Conservation (phyloP, 2,797 vertebrate species). For the Phyllotis vaccarum region DNA sequence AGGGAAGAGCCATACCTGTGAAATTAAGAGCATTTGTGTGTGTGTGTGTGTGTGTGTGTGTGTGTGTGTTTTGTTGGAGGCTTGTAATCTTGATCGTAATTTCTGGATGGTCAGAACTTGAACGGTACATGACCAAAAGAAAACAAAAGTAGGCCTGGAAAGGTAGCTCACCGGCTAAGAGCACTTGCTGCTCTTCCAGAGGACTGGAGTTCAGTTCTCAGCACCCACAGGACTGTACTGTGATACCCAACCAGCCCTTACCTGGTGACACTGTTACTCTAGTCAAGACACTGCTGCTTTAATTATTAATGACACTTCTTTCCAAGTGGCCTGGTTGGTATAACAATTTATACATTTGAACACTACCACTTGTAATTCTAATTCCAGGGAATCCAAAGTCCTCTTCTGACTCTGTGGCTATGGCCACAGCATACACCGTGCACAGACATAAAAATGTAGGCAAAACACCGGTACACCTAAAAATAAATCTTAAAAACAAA, state of each 20-base stretch:
- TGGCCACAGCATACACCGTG: neutral
- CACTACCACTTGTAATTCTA: neutral
- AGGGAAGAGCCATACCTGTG: neutral
- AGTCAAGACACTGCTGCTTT: neutral
- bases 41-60: neutral
- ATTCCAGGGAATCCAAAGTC: neutral
- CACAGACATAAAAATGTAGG: neutral
- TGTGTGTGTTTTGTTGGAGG: too few relatives aligned
- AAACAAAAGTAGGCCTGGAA: neutral
- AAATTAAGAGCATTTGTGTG: neutral
- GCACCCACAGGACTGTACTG: neutral
- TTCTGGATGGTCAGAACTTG: conserved; percentile 5
- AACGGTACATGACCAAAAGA: conserved; percentile 22
- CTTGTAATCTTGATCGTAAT: neutral
- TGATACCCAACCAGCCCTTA: neutral
- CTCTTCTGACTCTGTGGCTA: neutral
- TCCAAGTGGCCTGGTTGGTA: neutral
- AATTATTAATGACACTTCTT: neutral
- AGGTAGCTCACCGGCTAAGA: neutral
- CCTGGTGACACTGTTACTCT: neutral
- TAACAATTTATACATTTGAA: neutral
- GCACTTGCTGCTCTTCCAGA: neutral
- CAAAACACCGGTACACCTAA: neutral
- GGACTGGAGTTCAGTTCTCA: neutral
- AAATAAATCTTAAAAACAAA: neutral